Base-by-base conservation (phyloP, 1,140 invertebrate species). In the Macrotrachela quadricornifera region DNA sequence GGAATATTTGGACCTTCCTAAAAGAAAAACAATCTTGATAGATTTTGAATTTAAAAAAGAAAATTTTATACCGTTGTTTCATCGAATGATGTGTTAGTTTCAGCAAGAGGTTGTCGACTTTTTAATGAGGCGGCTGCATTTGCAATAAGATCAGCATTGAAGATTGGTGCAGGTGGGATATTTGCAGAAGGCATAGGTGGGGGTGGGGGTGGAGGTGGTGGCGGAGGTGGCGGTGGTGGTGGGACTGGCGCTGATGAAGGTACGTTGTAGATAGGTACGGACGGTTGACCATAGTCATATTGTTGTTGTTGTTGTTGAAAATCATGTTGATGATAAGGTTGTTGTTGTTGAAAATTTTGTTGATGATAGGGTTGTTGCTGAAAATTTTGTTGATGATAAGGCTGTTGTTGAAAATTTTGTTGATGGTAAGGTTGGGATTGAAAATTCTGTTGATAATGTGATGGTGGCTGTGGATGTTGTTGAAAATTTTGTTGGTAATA, bases 161-260 rank as follows among this genome's bases (percentile, higher is more conserved):
- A 53, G 2, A 36, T 47, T 46, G 1, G 30, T 18, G 16, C 40
- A 15, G 13, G 1, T 14, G 8, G 51, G 37, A 44, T 14, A 12
- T 21, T 38, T 36, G 42, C 46, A 43, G 40, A 44, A 0, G 51
- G 51, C 21, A 53, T n/a, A 40, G 51, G 51, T n/a, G 51, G 51
- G 2, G 51, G 36, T 41, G 51, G 51, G 40, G 51, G 51, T 3
- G 21, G 21, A 30, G 21, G 21, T 4, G 21, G 21, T 4, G 21
- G 21, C 21, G 21, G 21, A 4, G 21, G 21, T 4, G 21, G 21
- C 2, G 21, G 21, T 30, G 21, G 21, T 2, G 21, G 49, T 16
- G 49, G 43, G 10, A 16, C 30, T 18, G 37, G 15, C 13, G 37
- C 15, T 17, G 15, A 49, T 8, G 15, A 21, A 39, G 9, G 17